These are phyloP conservation scores for Poeciliopsis retropinna DNA, from an alignment of 2,113 vertebrate genomes.

Conservation along the genomic window DNA sequence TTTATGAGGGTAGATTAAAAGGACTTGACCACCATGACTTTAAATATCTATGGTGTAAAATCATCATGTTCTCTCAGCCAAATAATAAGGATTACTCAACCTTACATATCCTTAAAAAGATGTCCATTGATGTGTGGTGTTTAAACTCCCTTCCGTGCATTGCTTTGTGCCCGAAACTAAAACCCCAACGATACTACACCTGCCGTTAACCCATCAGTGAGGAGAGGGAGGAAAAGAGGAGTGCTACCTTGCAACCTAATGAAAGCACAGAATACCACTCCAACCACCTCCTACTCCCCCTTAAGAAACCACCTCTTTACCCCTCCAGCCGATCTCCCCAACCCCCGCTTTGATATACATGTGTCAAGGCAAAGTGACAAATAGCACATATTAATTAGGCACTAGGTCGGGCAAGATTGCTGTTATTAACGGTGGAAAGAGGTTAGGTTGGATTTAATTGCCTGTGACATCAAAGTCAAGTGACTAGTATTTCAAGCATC, in stretches of 20 bases:
- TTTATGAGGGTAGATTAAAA: neutral
- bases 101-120: neutral
- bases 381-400: constrained; percentile 99
- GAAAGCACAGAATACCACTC: constrained; percentile 67
- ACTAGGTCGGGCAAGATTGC: constrained; percentile 98
- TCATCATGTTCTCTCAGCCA: neutral
- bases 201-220: constrained; percentile 33
- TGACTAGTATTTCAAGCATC: constrained; percentile 99
- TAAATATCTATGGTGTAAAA: neutral
- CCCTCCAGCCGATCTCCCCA: constrained; percentile 58
- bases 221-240: constrained; percentile 19
- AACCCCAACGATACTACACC: constrained; percentile 43
- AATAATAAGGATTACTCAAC: neutral
- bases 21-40: neutral
- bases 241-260: constrained; percentile 68
- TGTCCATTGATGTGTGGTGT: neutral
- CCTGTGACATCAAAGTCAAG: constrained; percentile 99
- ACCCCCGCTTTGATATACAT: constrained; percentile 93
- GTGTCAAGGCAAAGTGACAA: constrained; percentile 99
- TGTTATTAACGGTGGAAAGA: constrained; percentile 99
- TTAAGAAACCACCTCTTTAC: constrained; percentile 57
- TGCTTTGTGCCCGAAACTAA: neutral
- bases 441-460: constrained; percentile 99
- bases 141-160: neutral
- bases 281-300: constrained; percentile 27